Evolutionary conservation across 1,140 invertebrate genomes (phyloP).

Genomic region (Diorhabda sublineata): DNA sequence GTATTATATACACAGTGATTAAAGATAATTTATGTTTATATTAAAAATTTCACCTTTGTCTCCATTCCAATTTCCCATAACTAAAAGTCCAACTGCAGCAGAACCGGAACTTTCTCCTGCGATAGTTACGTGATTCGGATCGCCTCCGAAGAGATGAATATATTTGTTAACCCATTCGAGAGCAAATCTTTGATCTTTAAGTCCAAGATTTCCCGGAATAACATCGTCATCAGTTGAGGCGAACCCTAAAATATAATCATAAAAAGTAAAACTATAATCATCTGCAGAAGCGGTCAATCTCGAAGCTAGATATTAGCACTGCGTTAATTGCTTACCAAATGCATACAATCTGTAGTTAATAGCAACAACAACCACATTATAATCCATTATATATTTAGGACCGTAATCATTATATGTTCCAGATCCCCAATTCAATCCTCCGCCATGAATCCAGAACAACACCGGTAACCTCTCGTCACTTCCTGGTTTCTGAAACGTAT

Average conservation of each 20-base stretch:
- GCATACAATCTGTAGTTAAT: not conserved
- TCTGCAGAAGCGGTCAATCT: no score
- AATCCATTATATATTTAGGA: not conserved
- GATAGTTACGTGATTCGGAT: slow-evolving; percentile 11
- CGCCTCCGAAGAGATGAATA: slow-evolving; percentile 2
- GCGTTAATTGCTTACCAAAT: not conserved
- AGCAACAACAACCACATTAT: not conserved
- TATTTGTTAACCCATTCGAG: slow-evolving; percentile 10
- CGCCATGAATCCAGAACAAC: not conserved
- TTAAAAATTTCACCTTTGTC: not conserved
- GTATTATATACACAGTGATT: not conserved
- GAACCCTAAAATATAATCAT: not conserved
- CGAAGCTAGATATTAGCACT: no score
- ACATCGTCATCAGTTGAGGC: slow-evolving; percentile 4
- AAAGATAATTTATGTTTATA: not conserved
- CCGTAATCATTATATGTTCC: not conserved
- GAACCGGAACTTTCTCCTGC: slow-evolving; percentile 12
- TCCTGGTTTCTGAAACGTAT: not conserved
- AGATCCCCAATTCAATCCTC: not conserved
- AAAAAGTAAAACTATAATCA: not conserved
- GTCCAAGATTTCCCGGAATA: slow-evolving; percentile 4
- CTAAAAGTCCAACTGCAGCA: not conserved
- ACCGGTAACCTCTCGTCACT: not conserved
- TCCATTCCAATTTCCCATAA: not conserved
- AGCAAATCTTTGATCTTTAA: slow-evolving; percentile 8